Evolutionary conservation across 1,140 invertebrate species (phyloP), one percentile per base, ranked within the genome.

Genomic region (Stegodyphus dumicola): DNA sequence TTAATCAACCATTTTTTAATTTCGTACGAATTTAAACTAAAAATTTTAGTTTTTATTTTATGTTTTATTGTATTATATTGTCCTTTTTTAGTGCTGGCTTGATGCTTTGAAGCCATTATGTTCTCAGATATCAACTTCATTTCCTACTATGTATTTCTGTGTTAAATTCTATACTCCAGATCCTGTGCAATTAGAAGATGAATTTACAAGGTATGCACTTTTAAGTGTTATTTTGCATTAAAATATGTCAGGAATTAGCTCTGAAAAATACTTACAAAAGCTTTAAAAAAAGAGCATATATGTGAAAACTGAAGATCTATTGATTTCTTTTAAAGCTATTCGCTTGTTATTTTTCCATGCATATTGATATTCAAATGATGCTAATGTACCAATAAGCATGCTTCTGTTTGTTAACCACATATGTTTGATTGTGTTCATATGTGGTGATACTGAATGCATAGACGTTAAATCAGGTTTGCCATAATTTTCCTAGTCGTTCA

Each of bases 121-220:
- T 87, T 94, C 97, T 85, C 98, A 99, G 93, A 93, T 99, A 51
- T 95, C 96, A n/a, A 92, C 97, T 88, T 93, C 95, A 88, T 96
- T 98, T 91, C 95, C 96, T 67, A 92, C 96, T 75, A 92, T 97
- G 54, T 93, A 94, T 88, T 98, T 98, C 89, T 90, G 90, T 87
- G 97, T 99, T 74, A 99, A 99, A 92, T 99, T 99, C 92, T 99
- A 99, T 92, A 98, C 98, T 2, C 98, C 98, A 6, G 98, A 99
- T 92, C 98, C 98, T 13, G 95, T 96, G 18, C 95, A 99, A 89
- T 92, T 99, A 54, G 98, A 99, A 91, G 98, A 99, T 92, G 98
- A 99, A 91, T 99, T 97, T 91, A 99, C 98, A 0, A 93, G 97
- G 91, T 93, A 89, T 60, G 5, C 33, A 33, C 33, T 33, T 33